Evolutionary conservation across 1,140 invertebrate genomes (phyloP), one percentile per base, ranked within the genome.

Genomic region (Cydia pomonella): DNA sequence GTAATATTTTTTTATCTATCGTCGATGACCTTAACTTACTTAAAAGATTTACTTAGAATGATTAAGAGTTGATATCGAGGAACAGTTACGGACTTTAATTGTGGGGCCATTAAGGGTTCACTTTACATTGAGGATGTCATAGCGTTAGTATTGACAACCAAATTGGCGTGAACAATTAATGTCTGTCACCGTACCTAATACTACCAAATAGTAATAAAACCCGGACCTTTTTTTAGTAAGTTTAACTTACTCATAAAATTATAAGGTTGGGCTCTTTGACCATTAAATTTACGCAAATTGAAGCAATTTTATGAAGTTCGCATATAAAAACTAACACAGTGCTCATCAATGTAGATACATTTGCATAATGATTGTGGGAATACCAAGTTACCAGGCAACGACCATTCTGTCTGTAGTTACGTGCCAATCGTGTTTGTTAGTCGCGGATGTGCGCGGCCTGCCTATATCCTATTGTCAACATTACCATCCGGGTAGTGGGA

Each of bases 391-490:
- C 33, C 33, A 16, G 50, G 18, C 50, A n/a, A 53, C 50, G 0
- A 18, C 16, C 18, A 6, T 53, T 53, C 6, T 53, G 50, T 53
- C 50, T 53, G 50, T 53, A 47, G 44, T 47, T 47, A 18, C n/a
- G 16, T 66, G 63, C 63, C 63, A 33, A 66, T 66, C 27, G 27
- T 27, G 62, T 16, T 66, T 66, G 13, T 33, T 29, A 33, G 63
- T 66, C 16, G 27, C 63, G 63, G 63, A 66, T 66, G 63, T 27
- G 23, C 10, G 62, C 62, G 25, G 16, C 50, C n/a, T 66, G 27
- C 63, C 27, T 27, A 29, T 29, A 66, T 29, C 73, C 79, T 77
- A 82, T 82, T 82, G 81, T 83, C 80, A 79, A 75, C 73, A 73
- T 77, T 33, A 27, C 63, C 75, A 76, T 82, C 84, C 78, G 79